Conservation (phyloP, 2,113 vertebrate genomes). For the Motacilla tschutschensis region DNA sequence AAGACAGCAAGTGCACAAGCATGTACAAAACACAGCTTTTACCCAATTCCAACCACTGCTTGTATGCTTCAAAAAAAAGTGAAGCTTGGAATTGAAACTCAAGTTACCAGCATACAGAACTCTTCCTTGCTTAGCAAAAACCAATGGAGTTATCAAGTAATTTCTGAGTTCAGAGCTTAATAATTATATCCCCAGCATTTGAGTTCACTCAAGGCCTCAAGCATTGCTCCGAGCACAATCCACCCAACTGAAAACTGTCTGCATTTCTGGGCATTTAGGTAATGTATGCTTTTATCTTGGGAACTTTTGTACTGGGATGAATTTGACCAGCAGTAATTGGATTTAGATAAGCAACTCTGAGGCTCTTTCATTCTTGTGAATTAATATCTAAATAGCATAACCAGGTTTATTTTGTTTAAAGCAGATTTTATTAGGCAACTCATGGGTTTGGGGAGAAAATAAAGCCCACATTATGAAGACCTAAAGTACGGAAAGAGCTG, state of each 20-base stretch:
- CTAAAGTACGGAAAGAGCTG: neutral
- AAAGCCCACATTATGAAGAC: neutral
- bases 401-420: conserved; percentile 37
- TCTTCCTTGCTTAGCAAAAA: neutral
- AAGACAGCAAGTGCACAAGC: neutral
- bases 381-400: conserved; percentile 37
- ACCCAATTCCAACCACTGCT: neutral
- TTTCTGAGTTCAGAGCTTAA: neutral
- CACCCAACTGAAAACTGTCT: neutral
- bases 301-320: conserved; percentile 28
- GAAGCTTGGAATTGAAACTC: neutral
- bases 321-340: conserved; percentile 53
- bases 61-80: neutral
- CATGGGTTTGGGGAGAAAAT: neutral
- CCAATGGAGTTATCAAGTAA: neutral
- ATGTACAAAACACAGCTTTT: neutral
- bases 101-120: neutral
- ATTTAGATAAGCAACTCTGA: conserved; percentile 56
- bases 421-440: neutral
- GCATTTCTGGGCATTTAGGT: conserved; percentile 37
- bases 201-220: neutral
- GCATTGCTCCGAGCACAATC: neutral
- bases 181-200: neutral
- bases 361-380: conserved; percentile 10
- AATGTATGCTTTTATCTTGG: conserved; percentile 27